Evolutionary conservation across 1,140 invertebrate genomes (phyloP).

Genomic region (Aphis craccivora): DNA sequence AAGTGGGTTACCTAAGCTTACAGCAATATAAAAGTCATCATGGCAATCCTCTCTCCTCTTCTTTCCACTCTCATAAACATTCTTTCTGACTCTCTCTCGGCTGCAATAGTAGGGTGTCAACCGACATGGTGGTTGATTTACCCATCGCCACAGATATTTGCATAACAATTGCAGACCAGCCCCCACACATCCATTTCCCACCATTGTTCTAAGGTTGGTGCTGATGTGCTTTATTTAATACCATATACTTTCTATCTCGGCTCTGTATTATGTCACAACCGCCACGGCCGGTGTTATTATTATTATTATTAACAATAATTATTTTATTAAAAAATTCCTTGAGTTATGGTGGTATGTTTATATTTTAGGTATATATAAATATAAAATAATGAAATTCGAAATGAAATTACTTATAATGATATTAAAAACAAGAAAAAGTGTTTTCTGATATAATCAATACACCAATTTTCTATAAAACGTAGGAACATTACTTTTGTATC

Average conservation of each 20-base stretch:
- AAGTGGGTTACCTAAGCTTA: conserved; percentile 23
- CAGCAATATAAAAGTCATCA: conserved; percentile 47
- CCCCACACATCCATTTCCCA: not conserved
- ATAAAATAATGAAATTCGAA: not conserved
- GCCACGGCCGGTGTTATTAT: not conserved
- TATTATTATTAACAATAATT: not conserved
- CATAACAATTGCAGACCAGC: conserved; percentile 38
- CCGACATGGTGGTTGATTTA: conserved; percentile 45
- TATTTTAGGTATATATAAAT: not conserved
- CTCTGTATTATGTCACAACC: conserved; percentile 4
- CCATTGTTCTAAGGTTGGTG: conserved; percentile 17
- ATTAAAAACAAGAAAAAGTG: not conserved
- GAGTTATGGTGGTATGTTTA: not conserved
- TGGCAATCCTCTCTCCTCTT: not conserved
- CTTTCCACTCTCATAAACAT: not conserved
- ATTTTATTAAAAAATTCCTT: conserved; percentile 13
- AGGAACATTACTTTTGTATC: not conserved
- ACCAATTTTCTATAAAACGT: not conserved
- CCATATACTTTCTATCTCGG: conserved; percentile 44
- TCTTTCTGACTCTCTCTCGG: too few species aligned
- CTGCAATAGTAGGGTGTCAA: not conserved
- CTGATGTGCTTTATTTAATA: conserved; percentile 51
- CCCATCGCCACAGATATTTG: conserved; percentile 23
- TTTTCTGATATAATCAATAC: not conserved
- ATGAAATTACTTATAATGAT: not conserved